Conservation (phyloP, 2,797 vertebrate species). For the Poecilia wingei region DNA sequence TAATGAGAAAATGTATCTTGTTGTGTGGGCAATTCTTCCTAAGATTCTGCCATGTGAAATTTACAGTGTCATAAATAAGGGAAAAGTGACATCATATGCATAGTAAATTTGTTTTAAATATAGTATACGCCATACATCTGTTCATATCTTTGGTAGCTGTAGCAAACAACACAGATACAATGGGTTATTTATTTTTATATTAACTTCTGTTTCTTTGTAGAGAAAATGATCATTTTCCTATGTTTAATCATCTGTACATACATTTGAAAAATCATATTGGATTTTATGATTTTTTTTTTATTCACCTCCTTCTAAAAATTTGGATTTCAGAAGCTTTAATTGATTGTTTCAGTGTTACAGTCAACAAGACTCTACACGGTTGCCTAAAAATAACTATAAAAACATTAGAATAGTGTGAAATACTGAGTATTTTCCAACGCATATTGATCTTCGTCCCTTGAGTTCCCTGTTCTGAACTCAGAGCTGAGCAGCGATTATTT, state of each 20-base stretch:
- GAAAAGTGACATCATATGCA: background rate
- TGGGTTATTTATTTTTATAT: background rate
- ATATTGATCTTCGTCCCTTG: background rate
- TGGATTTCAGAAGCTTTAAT: background rate
- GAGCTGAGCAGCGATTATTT: background rate
- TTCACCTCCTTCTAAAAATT: background rate
- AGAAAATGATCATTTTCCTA: background rate
- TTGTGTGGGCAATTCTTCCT: slow-evolving; percentile 11
- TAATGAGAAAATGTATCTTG: slow-evolving; percentile 16
- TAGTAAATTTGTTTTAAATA: background rate
- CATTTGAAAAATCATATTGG: background rate
- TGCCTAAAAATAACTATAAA: background rate
- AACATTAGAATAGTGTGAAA: background rate
- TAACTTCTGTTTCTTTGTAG: background rate
- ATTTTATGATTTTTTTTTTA: background rate
- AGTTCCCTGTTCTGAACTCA: background rate
- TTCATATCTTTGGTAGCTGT: background rate
- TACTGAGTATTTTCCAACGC: background rate
- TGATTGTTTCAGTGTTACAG: background rate
- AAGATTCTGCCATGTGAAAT: slow-evolving; percentile 9
- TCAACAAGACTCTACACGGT: background rate
- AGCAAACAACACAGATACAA: background rate
- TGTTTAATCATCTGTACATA: background rate
- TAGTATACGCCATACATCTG: background rate
- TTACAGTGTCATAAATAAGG: background rate